Evolutionary conservation across 2,888 invertebrate genomes (phyloP), one percentile per base, ranked within the genome.

Genomic region (Phengaris arion): DNA sequence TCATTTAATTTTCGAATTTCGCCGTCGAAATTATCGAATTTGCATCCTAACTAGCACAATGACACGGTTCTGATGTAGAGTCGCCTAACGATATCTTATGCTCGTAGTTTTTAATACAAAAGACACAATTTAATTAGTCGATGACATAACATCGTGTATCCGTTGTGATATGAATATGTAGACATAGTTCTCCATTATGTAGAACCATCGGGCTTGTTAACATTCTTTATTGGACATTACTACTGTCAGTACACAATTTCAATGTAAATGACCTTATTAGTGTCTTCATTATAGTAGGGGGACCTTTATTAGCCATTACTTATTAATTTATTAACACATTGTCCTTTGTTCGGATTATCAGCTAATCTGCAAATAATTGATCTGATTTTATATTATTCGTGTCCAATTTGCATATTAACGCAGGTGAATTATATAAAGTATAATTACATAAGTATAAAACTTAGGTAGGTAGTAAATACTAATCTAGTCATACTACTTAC

Each of bases 81-180:
- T 48, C 48, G 8, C 48, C 48, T 6, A 6, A 48, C 48, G 48
- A 48, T 48, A 6, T 7, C 48, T 48, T 48, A 7, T 48, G 6
- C 1, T 8, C 35, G 35, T 35, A 35, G 6, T 7, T 6, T 48
- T 48, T 6, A 48, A 48, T 48, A 48, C 6, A 48, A 5, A 48
- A 45, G 35, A 6, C 12, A 64, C 45, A 64, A 64, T 64, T 64
- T 64, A 64, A 64, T 64, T 64, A 45, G 35, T 5, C 35, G 35
- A 64, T 35, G 64, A 45, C 64, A 45, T 64, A 35, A 64, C 64
- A 64, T 13, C 12, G 35, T 45, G 64, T 64, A 45, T 35, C 35
- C 64, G 64, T 64, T 22, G 35, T 59, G 22, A 59, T 64, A 64
- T 64, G 45, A 64, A 64, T 64, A 64, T 64, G 64, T 64, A 64